Evolutionary conservation across 2,113 vertebrate species (phyloP), one percentile per base, ranked within the genome.

Genomic region (Cnemophilus loriae): DNA sequence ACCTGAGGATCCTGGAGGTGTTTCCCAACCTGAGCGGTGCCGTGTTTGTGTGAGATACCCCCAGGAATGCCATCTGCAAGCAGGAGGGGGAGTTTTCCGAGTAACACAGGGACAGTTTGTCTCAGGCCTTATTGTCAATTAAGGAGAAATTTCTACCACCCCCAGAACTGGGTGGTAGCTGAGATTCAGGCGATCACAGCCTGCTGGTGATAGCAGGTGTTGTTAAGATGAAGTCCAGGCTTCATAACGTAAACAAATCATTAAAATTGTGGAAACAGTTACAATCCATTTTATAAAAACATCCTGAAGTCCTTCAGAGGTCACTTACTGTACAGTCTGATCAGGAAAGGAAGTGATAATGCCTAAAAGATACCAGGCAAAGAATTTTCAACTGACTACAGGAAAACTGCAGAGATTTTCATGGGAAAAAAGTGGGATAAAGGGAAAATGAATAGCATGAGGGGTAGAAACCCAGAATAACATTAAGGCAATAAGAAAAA

Each of bases 11-110:
- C 41, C 53, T 14, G n/a, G 53, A 8, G 64, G n/a, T 5, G n/a
- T 7, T 56, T 16, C 41, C 84, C 73, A 7, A 0, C 1, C 33
- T 1, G 10, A 0, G 39, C 0, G 11, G 4, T 5, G 5, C n/a
- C 4, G 11, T 17, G 49, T 10, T 3, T 2, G 30, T 17, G 39
- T 16, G 28, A 10, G 47, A 1, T 0, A 4, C 20, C 65, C 53
- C 19, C n/a, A 9, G 68, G 2, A 19, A 16, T 5, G 37, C 35
- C 55, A 7, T 9, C 35, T 42, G 65, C 35, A 15, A 49, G 70
- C 20, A 71, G 26, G 5, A 49, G 3, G 33, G 18, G 55, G 22
- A 35, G 7, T 4, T 30, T 7, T 32, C 52, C 17, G 4, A 4
- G 49, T 5, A 23, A 8, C 9, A 14, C 10, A 8, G 49, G 32